Evolutionary conservation across 2,888 invertebrate genomes (phyloP), one percentile per base, ranked within the genome.

Genomic region (Ischnura elegans): DNA sequence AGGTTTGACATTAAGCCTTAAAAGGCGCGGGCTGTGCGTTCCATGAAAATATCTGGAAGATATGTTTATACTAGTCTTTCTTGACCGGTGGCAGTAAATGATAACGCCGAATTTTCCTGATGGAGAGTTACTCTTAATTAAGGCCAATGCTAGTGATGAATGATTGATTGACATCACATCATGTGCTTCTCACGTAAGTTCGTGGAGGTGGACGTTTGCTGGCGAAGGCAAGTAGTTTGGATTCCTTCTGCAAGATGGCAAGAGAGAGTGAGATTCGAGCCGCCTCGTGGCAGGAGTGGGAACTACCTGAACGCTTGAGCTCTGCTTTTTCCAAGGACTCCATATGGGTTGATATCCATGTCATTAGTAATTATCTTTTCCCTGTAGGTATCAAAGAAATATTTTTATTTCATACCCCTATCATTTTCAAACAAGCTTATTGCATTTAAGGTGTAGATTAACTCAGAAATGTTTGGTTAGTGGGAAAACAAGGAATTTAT

Each of bases 171-270:
- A 21, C 25, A 61, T n/a, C n/a, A 1, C 61, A 1, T 51, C 2
- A 51, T 2, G 8, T 61, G 19, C 61, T 25, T 61, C 19, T 42
- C 42, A 36, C 61, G 87, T 55, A 87, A 87, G 87, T 55, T 87
- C 25, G 36, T 16, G 1, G 55, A 25, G 51, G 87, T 87, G 66
- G 43, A n/a, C 42, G 42, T n/a, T 21, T 36, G 2, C n/a, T 25
- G 25, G n/a, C 8, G n/a, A 25, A 16, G 13, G 43, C 55, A n/a
- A n/a, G 90, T 90, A 61, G 61, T 61, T 90, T 21, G 66, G 43
- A 90, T 90, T n/a, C 43, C 55, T 66, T 61, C 90, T 90, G 90
- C n/a, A 21, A 90, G 90, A 90, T 90, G 90, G 90, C 90, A 90
- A 21, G 61, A 55, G 90, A 66, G 90, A 43, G 43, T 90, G 61